phyloP scores from a whole-genome alignment of 2,888 invertebrate species.

The Cryptocephalus primarius region DNA sequence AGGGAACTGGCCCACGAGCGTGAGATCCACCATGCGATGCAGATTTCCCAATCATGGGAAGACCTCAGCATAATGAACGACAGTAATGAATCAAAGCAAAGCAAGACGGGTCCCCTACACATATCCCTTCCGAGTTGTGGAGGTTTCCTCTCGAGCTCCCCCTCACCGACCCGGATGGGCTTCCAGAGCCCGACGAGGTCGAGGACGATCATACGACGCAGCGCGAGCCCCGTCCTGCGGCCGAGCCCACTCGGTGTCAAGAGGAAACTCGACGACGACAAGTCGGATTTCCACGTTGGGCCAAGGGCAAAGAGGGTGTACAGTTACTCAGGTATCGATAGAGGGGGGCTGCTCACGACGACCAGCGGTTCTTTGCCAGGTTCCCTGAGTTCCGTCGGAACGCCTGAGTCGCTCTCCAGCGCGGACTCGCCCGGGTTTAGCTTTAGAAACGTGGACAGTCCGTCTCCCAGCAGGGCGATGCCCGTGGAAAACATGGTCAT shows the following conservation, averaged over 20 bases:
- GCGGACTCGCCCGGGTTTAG: constrained; percentile 49
- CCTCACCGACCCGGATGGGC: constrained; percentile 33
- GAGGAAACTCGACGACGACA: constrained; percentile 52
- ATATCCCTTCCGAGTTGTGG: constrained; percentile 37
- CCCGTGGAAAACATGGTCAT: constrained; percentile 26
- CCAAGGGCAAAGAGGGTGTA: constrained; percentile 38
- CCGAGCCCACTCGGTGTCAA: constrained; percentile 59
- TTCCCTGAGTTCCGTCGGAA: constrained; percentile 46
- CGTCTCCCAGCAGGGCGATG: constrained; percentile 39
- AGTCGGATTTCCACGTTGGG: constrained; percentile 31
- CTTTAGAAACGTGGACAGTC: constrained; percentile 44
- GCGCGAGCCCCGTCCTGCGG: constrained; percentile 49
- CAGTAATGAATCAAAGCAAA: constrained; percentile 23
- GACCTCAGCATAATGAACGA: constrained; percentile 64
- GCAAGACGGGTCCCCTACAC: constrained; percentile 37
- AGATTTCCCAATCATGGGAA: constrained; percentile 92
- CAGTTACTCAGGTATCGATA: constrained; percentile 28
- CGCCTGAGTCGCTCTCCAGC: constrained; percentile 50
- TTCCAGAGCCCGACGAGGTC: constrained; percentile 57
- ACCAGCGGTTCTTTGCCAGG: constrained; percentile 36
- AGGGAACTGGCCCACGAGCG: constrained; percentile 87
- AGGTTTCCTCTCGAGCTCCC: constrained; percentile 31
- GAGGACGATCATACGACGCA: constrained; percentile 62
- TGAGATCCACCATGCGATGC: constrained; percentile 82
- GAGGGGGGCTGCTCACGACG: constrained; percentile 35